These are phyloP conservation scores for Mormyrus proboscirostris DNA, from an alignment of 2,797 vertebrate genomes.

Conservation along the genomic window DNA sequence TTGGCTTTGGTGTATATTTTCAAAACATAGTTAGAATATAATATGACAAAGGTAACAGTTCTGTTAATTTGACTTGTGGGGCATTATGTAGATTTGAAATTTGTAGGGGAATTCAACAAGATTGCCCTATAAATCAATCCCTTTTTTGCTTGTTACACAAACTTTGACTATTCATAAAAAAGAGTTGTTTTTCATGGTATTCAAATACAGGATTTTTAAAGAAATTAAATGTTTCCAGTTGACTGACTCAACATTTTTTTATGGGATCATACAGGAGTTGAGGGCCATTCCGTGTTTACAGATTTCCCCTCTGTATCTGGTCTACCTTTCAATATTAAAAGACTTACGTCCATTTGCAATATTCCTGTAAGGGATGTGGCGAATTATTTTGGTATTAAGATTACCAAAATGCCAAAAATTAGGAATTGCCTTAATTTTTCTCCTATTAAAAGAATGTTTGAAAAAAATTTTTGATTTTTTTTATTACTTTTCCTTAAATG, in stretches of 20 bases:
- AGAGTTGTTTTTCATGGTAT: background rate
- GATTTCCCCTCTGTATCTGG: conserved; percentile 2
- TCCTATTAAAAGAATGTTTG: too few species aligned
- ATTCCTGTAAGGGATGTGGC: background rate
- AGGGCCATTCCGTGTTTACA: background rate
- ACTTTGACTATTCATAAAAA: background rate
- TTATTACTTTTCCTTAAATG: background rate
- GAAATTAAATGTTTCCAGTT: background rate
- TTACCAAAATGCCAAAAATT: background rate
- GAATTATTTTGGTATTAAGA: background rate
- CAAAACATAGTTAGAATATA: background rate
- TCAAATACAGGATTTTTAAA: background rate
- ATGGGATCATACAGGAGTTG: background rate
- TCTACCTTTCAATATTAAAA: background rate
- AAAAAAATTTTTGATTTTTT: too few species aligned
- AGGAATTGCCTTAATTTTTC: background rate
- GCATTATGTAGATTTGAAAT: too few species aligned
- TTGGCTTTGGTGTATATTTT: conserved; percentile 16
- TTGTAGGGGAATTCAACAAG: too few species aligned
- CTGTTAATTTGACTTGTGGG: too few species aligned
- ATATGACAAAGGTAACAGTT: background rate
- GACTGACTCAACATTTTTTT: background rate
- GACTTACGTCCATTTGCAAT: background rate
- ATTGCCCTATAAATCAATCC: background rate
- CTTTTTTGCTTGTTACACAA: background rate